Evolutionary conservation across 1,140 invertebrate genomes (phyloP).

Genomic region (Solen grandis): DNA sequence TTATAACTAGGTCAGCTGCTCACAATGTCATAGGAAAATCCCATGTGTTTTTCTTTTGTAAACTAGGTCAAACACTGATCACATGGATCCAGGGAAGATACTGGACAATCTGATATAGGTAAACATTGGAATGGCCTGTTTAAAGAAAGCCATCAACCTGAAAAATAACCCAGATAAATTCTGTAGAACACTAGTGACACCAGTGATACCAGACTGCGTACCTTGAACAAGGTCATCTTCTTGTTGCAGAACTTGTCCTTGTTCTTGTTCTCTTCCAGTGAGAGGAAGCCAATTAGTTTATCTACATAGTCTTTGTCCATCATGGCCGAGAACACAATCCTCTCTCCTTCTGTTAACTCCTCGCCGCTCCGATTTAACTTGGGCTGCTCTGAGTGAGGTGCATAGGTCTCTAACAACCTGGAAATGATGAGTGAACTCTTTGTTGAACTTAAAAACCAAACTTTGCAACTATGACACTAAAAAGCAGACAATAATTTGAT

Average conservation of each 20-base stretch:
- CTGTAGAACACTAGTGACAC: too few species aligned
- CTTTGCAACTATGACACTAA: not conserved
- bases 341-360: slow-evolving; percentile 82
- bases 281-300: slow-evolving; percentile 88
- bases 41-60: too few species aligned
- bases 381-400: slow-evolving; percentile 85
- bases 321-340: slow-evolving; percentile 87
- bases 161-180: too few species aligned
- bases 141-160: too few species aligned
- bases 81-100: not conserved
- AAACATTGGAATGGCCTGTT: too few species aligned
- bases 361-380: slow-evolving; percentile 81
- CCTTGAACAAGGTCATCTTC: slow-evolving; percentile 88
- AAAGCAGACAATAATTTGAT: too few species aligned
- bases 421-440: slow-evolving; percentile 37
- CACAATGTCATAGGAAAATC: too few species aligned
- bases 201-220: too few species aligned
- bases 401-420: slow-evolving; percentile 76
- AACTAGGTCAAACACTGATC: not conserved
- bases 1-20: too few species aligned
- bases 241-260: slow-evolving; percentile 89
- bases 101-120: not conserved
- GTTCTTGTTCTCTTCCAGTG: slow-evolving; percentile 93
- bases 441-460: too few species aligned
- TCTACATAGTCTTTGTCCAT: slow-evolving; percentile 86